These are phyloP conservation scores for Pristionchus mayeri DNA, from an alignment of 2,888 invertebrate species.

Conservation along the genomic window DNA sequence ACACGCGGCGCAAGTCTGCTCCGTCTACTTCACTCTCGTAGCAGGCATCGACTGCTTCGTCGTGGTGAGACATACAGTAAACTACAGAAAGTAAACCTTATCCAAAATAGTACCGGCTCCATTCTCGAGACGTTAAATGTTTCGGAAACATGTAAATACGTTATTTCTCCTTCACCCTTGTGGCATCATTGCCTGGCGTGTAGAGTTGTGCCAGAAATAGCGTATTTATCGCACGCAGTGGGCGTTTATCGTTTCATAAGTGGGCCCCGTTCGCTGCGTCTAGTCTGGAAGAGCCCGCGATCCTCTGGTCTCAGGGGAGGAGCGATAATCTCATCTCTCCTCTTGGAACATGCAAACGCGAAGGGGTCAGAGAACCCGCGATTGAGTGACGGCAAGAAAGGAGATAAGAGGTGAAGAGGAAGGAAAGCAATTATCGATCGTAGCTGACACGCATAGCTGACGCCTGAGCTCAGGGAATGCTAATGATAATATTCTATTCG, in stretches of 20 bases:
- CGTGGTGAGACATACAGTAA: slow-evolving; percentile 62
- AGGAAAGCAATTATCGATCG: not conserved
- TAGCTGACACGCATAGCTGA: too few relatives aligned
- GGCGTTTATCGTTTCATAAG: slow-evolving; percentile 17
- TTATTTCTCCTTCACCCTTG: too few relatives aligned
- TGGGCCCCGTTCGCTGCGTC: too few relatives aligned
- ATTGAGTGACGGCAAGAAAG: slow-evolving; percentile 4
- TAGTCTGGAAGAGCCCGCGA: not conserved
- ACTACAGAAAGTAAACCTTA: not conserved
- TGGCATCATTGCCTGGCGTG: too few relatives aligned
- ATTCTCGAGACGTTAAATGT: too few relatives aligned
- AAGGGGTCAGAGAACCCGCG: not conserved
- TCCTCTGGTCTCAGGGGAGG: not conserved
- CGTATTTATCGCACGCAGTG: not conserved
- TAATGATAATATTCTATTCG: not conserved
- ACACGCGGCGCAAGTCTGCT: slow-evolving; percentile 74
- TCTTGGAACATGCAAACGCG: not conserved
- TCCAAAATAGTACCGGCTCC: too few relatives aligned
- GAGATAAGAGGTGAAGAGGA: not conserved
- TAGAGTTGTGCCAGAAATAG: too few relatives aligned
- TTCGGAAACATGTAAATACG: too few relatives aligned
- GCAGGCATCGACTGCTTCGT: slow-evolving; percentile 76
- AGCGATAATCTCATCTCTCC: slow-evolving; percentile 30
- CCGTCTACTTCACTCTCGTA: slow-evolving; percentile 76
- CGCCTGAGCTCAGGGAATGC: not conserved